A percentile compares a stretch with the other conserved stretches of the same genome.
These are phyloP conservation scores for Bombycilla garrulus DNA, from an alignment of 2,113 vertebrate genomes.

Conservation along the genomic window DNA sequence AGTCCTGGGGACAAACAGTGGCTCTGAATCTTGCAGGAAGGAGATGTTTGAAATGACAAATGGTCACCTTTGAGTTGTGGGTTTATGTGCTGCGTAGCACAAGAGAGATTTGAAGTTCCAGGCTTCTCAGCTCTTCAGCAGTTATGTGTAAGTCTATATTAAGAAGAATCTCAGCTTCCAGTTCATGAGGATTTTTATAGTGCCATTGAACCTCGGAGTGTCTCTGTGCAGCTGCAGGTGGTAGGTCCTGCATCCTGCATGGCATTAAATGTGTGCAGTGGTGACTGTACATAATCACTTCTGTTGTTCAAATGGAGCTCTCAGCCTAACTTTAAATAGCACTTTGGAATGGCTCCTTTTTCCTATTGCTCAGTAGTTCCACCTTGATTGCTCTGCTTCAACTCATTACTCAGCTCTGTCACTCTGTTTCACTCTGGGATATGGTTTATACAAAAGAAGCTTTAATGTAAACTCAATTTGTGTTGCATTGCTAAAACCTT, in stretches of 20 bases:
- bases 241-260: neutral
- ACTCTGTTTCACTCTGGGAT: slow-evolving; percentile 20
- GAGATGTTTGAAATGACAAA: neutral
- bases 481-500: slow-evolving; percentile 59
- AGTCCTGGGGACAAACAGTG: neutral
- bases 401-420: slow-evolving; percentile 29
- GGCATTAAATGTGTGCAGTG: neutral
- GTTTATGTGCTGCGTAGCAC: neutral
- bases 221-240: neutral
- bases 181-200: neutral
- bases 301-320: neutral
- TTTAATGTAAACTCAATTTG: slow-evolving; percentile 50
- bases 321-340: neutral
- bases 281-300: neutral
- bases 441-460: slow-evolving; percentile 45
- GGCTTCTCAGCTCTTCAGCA: neutral
- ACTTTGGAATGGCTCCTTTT: neutral
- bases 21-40: neutral
- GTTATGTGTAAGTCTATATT: neutral
- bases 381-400: slow-evolving; percentile 31
- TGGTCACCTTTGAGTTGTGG: neutral
- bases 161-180: neutral
- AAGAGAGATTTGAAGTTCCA: neutral
- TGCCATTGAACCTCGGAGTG: neutral
- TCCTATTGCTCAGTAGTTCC: neutral